Base-by-base conservation (phyloP, 2,888 invertebrate genomes). In the Nesidiocoris tenuis region DNA sequence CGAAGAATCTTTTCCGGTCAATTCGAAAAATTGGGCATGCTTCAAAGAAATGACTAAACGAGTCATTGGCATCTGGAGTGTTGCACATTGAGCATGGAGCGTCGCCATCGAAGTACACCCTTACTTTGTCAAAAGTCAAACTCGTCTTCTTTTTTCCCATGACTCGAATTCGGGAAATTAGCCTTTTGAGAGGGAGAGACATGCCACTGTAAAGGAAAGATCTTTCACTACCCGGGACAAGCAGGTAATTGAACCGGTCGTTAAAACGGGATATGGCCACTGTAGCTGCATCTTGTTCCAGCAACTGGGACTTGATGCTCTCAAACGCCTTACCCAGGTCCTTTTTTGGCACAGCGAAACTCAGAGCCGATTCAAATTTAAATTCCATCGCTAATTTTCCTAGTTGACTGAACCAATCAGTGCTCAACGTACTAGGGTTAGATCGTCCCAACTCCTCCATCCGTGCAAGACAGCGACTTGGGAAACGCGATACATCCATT, bases 401-500 rank as follows among this genome's bases (percentile, higher is more conserved):
- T 25, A 64, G 61, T 25, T 64, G 64, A 25, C 23, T 64, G 64
- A 64, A 25, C 64, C 64, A 64, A 25, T 64, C 64, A 64, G 16
- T 64, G 22, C 24, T 64, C 16, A 64, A 18, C 16, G 22, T n/a
- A 25, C 64, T 64, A 24, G 24, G 18, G 24, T 22, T 22, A 25
- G 64, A n/a, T n/a, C 64, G 22, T 64, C 64, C 64, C 39, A 66
- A 54, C 66, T 25, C 66, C 54, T 25, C 39, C 66, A 66, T 39
- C 25, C 66, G 66, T 1, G 24, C 25, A 66, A 66, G 16, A 54
- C 66, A 66, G 39, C 39, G 25, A 39, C 54, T 66, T 1, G 66
- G 66, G 66, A 39, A 66, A 39, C 66, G 66, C 17, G 66, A n/a
- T 25, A 18, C 66, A 16, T 66, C 66, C 66, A 66, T 66, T 9